A percentile compares a stretch with the other conserved stretches of the same genome.
phyloP scores from a whole-genome alignment of 1,140 invertebrate genomes.

The Cydia strobilella region DNA sequence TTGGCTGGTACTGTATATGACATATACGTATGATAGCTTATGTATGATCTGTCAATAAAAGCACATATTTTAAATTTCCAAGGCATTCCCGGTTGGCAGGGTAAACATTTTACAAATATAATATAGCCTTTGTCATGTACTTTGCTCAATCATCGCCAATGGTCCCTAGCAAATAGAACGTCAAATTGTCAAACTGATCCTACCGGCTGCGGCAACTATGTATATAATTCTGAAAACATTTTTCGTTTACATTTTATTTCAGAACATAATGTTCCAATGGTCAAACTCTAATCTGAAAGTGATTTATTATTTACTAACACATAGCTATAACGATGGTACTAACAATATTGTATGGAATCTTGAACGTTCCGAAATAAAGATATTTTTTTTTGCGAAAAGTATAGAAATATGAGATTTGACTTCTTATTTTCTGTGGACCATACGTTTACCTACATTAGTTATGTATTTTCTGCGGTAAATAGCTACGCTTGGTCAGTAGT shows the following conservation, averaged over 20 bases:
- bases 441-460: neutral
- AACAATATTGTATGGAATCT: too few species aligned
- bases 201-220: neutral
- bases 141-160: neutral
- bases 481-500: neutral
- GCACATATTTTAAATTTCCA: constrained; percentile 3
- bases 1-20: too few species aligned
- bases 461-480: constrained; percentile 6
- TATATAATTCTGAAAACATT: neutral
- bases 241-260: too few species aligned
- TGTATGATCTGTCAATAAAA: neutral
- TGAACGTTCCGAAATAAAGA: too few species aligned
- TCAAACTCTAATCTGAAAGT: too few species aligned
- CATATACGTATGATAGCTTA: neutral
- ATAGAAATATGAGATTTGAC: neutral
- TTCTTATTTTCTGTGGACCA: neutral
- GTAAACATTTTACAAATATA: neutral
- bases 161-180: neutral
- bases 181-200: neutral
- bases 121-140: neutral
- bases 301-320: neutral
- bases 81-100: constrained; percentile 17
- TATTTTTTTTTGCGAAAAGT: neutral
- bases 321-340: too few species aligned
- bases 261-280: too few species aligned